phyloP scores from a whole-genome alignment of 2,113 vertebrate species.

The Ophiodon elongatus region DNA sequence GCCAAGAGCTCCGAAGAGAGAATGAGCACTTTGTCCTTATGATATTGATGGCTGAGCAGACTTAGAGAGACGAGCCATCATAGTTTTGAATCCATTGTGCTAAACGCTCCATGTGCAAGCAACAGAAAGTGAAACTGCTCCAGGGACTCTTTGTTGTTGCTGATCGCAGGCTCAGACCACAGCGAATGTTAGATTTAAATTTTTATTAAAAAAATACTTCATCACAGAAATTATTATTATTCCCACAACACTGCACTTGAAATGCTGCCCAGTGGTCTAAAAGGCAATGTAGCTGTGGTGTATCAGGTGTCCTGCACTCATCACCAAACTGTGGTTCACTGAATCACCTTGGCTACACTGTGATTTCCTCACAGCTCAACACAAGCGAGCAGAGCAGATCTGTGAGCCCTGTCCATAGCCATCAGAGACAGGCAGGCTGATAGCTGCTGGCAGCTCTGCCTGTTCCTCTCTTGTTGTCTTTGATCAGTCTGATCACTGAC shows the following conservation, averaged over 20 bases:
- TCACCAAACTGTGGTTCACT: constrained; percentile 26
- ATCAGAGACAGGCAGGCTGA: constrained; percentile 81
- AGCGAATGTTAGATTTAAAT: neutral
- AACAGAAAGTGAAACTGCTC: constrained; percentile 9
- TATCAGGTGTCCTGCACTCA: constrained; percentile 9
- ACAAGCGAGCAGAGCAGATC: constrained; percentile 37
- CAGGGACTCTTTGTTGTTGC: constrained; percentile 5
- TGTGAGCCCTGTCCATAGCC: constrained; percentile 67
- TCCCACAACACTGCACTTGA: constrained; percentile 1
- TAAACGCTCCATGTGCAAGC: constrained; percentile 9
- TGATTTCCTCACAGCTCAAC: constrained; percentile 24
- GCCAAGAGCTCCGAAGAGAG: constrained; percentile 52
- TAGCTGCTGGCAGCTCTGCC: constrained; percentile 86
- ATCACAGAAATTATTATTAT: constrained; percentile 19
- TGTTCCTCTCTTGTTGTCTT: constrained; percentile 88
- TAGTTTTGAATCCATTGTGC: constrained; percentile 21
- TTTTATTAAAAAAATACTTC: constrained; percentile 16
- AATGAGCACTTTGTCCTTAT: constrained; percentile 55
- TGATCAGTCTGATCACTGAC: constrained; percentile 86
- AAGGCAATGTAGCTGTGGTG: constrained; percentile 1
- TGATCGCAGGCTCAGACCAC: neutral
- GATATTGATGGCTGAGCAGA: constrained; percentile 19
- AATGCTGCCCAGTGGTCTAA: constrained; percentile 15
- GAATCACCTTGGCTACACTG: constrained; percentile 27
- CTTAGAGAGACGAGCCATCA: constrained; percentile 5